These are phyloP conservation scores for Zaprionus tsacasi DNA, from an alignment of 1,140 invertebrate species.

Conservation along the genomic window DNA sequence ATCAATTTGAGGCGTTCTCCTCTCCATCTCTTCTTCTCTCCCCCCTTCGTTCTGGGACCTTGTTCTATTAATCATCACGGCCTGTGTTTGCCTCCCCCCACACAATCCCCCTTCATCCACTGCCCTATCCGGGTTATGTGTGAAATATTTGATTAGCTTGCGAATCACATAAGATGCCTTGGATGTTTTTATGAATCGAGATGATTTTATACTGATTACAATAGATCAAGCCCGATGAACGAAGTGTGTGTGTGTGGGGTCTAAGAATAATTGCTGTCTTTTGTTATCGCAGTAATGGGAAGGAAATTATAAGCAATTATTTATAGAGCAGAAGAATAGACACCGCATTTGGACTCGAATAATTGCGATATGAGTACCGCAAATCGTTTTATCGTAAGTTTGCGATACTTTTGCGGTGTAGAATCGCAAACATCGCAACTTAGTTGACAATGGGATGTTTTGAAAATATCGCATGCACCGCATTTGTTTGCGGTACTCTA, in stretches of 20 bases:
- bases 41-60: neutral
- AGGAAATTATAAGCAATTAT: neutral
- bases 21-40: neutral
- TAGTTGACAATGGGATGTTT: too few relatives aligned
- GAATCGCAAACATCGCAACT: too few relatives aligned
- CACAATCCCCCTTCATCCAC: neutral
- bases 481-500: too few relatives aligned
- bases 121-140: neutral
- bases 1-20: constrained; percentile 53
- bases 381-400: too few relatives aligned
- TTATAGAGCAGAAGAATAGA: neutral
- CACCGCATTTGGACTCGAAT: too few relatives aligned
- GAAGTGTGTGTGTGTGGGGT: neutral
- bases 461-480: too few relatives aligned
- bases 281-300: neutral
- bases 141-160: constrained; percentile 29
- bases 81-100: too few relatives aligned
- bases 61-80: constrained; percentile 48
- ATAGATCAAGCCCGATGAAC: neutral
- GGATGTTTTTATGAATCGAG: constrained; percentile 19
- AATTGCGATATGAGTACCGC: too few relatives aligned
- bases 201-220: constrained; percentile 7
- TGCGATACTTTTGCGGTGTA: too few relatives aligned
- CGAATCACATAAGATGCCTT: constrained; percentile 9
- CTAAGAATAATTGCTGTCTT: neutral